phyloP scores from a whole-genome alignment of 1,140 invertebrate species.

The Drosophila nikananu region DNA sequence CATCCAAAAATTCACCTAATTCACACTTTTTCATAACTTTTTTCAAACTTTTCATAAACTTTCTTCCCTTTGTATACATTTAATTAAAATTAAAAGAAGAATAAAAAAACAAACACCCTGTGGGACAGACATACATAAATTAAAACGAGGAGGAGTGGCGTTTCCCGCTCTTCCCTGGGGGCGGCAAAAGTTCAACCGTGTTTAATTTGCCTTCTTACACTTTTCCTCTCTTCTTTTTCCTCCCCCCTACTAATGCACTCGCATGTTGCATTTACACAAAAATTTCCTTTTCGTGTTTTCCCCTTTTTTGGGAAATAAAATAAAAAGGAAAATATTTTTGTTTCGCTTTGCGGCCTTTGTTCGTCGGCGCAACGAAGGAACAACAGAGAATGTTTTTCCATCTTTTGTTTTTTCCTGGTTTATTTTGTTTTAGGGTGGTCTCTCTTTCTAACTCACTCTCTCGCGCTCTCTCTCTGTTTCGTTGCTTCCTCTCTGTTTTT shows the following conservation, averaged over 20 bases:
- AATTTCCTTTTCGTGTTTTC: constrained; percentile 45
- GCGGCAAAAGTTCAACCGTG: constrained; percentile 46
- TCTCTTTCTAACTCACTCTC: constrained; percentile 5
- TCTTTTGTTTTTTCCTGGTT: constrained; percentile 14
- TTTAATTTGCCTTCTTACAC: constrained; percentile 58
- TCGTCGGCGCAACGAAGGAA: constrained; percentile 37
- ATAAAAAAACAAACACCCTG: constrained; percentile 11
- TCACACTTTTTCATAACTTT: neutral
- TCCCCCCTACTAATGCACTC: constrained; percentile 21
- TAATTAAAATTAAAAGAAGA: constrained; percentile 9
- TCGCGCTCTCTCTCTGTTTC: neutral
- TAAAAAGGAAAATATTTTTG: constrained; percentile 42
- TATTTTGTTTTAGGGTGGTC: constrained; percentile 36
- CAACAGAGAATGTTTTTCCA: constrained; percentile 39
- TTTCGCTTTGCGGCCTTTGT: constrained; percentile 43
- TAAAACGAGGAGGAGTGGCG: constrained; percentile 10
- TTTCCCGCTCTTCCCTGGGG: neutral
- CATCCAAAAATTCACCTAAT: neutral
- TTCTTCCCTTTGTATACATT: neutral
- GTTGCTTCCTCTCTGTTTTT: constrained; percentile 3
- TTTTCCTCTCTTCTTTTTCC: constrained; percentile 5
- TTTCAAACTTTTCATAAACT: neutral
- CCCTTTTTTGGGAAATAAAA: constrained; percentile 11
- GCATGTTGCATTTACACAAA: constrained; percentile 58
- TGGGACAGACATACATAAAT: constrained; percentile 50